These are phyloP conservation scores for Gulo gulo DNA, from an alignment of 2,113 vertebrate genomes.

Conservation along the genomic window DNA sequence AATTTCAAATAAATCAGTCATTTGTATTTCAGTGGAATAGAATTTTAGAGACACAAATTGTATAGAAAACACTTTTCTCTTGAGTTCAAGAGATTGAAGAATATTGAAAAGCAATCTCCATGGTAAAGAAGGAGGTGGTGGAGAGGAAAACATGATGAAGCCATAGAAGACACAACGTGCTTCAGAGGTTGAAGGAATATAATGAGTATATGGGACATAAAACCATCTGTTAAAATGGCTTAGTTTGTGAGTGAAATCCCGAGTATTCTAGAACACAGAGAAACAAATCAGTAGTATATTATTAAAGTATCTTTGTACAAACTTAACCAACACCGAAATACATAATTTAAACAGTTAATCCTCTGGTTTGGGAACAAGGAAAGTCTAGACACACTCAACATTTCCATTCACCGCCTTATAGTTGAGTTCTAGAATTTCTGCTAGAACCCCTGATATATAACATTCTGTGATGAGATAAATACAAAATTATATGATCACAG, in stretches of 20 bases:
- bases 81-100: neutral
- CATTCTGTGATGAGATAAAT: neutral
- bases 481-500: neutral
- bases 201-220: neutral
- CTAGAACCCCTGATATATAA: neutral
- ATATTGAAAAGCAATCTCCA: neutral
- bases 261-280: constrained; percentile 23
- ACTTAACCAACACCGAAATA: neutral
- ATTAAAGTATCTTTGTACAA: neutral
- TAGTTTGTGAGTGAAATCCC: neutral
- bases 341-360: neutral
- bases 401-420: neutral
- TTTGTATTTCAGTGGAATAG: neutral
- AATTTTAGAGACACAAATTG: neutral
- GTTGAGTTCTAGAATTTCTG: neutral
- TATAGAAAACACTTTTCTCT: neutral
- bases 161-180: neutral
- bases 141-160: neutral
- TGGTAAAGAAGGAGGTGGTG: neutral
- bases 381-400: neutral
- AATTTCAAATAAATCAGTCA: neutral
- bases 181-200: neutral
- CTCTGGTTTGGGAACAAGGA: neutral
- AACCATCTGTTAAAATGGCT: neutral
- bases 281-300: neutral